Conservation (phyloP, 2,888 invertebrate genomes). For the Creontiades dilutus region DNA sequence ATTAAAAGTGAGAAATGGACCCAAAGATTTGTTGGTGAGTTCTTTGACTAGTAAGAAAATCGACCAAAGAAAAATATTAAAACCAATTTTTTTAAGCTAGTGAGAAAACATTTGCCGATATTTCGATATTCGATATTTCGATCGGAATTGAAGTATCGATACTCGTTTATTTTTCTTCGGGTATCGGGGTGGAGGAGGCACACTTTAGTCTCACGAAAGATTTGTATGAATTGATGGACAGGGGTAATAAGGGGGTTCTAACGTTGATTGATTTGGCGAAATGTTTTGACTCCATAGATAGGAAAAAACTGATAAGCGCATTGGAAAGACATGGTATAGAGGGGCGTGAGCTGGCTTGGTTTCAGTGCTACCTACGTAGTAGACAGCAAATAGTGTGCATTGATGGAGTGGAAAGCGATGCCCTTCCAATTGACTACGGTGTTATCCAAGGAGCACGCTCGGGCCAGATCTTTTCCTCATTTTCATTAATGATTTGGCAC, state of each 20-base stretch:
- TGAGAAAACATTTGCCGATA: too few species aligned
- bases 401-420: background rate
- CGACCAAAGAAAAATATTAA: too few species aligned
- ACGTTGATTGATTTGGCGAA: background rate
- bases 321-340: background rate
- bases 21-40: too few species aligned
- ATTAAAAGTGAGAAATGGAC: too few species aligned
- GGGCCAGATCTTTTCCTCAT: background rate
- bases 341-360: conserved; percentile 21
- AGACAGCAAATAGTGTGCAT: background rate
- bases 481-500: background rate
- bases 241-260: background rate
- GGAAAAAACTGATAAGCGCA: background rate
- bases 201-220: background rate
- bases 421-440: background rate
- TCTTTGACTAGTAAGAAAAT: too few species aligned
- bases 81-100: too few species aligned
- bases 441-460: background rate
- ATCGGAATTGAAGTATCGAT: too few species aligned
- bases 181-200: background rate
- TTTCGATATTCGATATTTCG: too few species aligned
- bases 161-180: too few species aligned
- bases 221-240: conserved; percentile 44
- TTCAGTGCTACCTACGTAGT: background rate
- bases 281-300: too few species aligned